phyloP scores from a whole-genome alignment of 2,113 vertebrate genomes.

The Nycticryphes semicollaris region DNA sequence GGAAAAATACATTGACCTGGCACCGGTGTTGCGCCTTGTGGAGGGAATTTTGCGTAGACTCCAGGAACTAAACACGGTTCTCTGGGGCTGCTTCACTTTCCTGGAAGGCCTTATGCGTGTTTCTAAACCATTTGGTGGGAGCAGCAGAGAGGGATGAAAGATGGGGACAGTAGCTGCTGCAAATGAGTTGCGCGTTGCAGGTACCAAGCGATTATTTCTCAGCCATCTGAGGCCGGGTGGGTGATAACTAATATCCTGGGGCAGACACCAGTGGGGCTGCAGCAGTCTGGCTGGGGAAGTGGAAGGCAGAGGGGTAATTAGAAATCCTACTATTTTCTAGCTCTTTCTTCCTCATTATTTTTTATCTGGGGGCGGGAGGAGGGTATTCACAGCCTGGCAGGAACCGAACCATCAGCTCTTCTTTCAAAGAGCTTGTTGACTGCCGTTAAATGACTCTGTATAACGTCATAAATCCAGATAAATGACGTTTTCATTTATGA shows the following conservation, averaged over 20 bases:
- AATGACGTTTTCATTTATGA: conserved; percentile 39
- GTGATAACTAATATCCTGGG: not conserved
- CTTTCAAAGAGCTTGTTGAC: not conserved
- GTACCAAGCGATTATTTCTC: not conserved
- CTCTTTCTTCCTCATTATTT: not conserved
- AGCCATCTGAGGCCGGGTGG: not conserved
- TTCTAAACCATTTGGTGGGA: not conserved
- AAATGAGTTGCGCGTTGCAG: not conserved
- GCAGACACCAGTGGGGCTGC: not conserved
- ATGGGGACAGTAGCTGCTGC: not conserved
- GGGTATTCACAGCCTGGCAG: not conserved
- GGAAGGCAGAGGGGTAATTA: not conserved
- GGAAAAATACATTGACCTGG: not conserved
- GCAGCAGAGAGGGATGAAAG: not conserved
- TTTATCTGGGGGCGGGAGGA: not conserved
- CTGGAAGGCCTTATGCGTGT: not conserved
- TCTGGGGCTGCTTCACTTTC: not conserved
- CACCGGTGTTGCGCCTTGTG: fast-evolving
- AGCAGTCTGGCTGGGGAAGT: not conserved
- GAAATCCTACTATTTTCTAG: not conserved
- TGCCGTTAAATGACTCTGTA: not conserved
- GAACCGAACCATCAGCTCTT: not conserved
- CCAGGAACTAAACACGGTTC: not conserved
- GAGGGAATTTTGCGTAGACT: not conserved
- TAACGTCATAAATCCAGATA: conserved; percentile 1